These are phyloP conservation scores for Acrobasis suavella DNA, from an alignment of 2,888 invertebrate genomes.

Conservation along the genomic window DNA sequence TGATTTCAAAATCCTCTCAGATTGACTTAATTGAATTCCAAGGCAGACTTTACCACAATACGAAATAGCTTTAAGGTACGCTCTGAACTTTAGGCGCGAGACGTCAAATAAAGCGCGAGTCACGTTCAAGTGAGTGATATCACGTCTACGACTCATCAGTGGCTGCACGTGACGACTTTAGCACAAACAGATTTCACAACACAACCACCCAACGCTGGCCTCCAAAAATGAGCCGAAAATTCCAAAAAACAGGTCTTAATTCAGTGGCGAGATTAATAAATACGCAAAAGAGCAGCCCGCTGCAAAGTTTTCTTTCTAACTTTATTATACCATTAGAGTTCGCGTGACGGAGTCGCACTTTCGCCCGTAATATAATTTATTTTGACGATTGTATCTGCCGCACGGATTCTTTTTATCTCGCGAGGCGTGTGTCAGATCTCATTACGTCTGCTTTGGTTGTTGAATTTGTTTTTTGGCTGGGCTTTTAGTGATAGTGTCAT, in stretches of 20 bases:
- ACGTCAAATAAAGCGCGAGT: constrained; percentile 70
- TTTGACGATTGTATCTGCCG: constrained; percentile 60
- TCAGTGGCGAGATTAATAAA: constrained; percentile 68
- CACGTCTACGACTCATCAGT: constrained; percentile 81
- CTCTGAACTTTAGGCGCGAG: constrained; percentile 57
- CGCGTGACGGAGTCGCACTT: constrained; percentile 72
- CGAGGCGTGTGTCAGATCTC: constrained; percentile 26
- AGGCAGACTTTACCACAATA: neutral
- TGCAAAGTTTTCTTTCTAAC: constrained; percentile 77
- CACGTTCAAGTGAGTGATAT: constrained; percentile 80
- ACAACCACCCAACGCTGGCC: constrained; percentile 58
- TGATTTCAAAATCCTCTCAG: neutral
- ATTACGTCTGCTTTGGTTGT: constrained; percentile 15
- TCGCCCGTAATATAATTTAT: constrained; percentile 66
- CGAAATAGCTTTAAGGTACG: constrained; percentile 6
- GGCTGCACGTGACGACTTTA: constrained; percentile 80
- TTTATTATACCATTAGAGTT: constrained; percentile 80
- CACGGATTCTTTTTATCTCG: constrained; percentile 53
- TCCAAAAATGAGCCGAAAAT: constrained; percentile 43
- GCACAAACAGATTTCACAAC: constrained; percentile 78
- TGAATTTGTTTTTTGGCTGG: constrained; percentile 11
- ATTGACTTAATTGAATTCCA: neutral
- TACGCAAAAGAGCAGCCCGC: constrained; percentile 73
- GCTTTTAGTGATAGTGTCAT: constrained; percentile 3
- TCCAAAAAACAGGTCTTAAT: constrained; percentile 47